Conservation (phyloP, 2,888 invertebrate genomes). For the Crematogaster levior region DNA sequence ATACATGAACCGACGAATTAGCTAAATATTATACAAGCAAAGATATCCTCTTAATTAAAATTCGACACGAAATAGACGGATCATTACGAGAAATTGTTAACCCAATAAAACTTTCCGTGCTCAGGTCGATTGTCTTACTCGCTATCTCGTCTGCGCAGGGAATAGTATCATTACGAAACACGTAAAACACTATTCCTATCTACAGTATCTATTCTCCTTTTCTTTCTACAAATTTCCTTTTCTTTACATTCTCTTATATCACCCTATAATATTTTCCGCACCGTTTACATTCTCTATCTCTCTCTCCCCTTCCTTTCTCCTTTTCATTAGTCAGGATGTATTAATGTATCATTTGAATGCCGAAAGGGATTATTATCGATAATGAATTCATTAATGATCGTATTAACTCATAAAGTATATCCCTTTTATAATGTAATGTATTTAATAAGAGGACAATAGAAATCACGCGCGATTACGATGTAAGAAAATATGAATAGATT, state of each 20-base stretch:
- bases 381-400: neutral
- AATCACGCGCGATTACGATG: neutral
- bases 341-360: neutral
- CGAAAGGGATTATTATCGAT: neutral
- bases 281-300: neutral
- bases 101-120: conserved; percentile 34
- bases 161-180: conserved; percentile 6
- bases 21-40: conserved; percentile 20
- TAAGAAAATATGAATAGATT: neutral
- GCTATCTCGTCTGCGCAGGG: neutral
- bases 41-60: conserved; percentile 30
- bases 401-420: neutral
- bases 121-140: conserved; percentile 3
- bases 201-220: neutral
- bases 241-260: neutral
- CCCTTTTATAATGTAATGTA: neutral
- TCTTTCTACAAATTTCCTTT: neutral
- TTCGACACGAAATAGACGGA: conserved; percentile 35
- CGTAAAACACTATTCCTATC: neutral
- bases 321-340: neutral
- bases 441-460: neutral
- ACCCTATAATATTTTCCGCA: neutral
- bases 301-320: neutral
- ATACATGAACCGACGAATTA: neutral
- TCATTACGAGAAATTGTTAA: conserved; percentile 42